These are phyloP conservation scores for Sphaerophoria taeniata DNA, from an alignment of 2,888 invertebrate genomes.

Conservation along the genomic window DNA sequence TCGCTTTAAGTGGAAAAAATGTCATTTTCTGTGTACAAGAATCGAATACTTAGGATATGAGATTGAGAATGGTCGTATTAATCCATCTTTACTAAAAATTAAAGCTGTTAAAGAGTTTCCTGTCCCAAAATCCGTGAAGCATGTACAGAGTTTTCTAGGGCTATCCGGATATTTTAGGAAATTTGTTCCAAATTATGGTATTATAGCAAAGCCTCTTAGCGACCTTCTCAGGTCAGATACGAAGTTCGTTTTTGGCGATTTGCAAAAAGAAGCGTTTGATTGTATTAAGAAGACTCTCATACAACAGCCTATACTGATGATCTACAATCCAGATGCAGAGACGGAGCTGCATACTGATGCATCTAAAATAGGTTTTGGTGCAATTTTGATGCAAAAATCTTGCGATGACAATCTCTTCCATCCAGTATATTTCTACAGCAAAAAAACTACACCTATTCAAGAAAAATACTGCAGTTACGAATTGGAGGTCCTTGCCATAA, in stretches of 20 bases:
- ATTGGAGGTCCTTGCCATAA: neutral
- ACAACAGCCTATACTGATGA: neutral
- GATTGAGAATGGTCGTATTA: constrained; percentile 1
- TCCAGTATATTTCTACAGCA: neutral
- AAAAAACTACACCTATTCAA: neutral
- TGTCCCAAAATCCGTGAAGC: constrained; percentile 25
- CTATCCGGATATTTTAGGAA: too few relatives aligned
- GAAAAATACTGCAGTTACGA: constrained; percentile 19
- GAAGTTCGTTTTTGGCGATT: neutral
- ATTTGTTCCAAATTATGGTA: neutral
- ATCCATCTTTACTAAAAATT: constrained; percentile 15
- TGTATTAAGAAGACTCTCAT: too few relatives aligned
- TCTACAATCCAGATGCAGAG: neutral
- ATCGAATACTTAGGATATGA: constrained; percentile 36
- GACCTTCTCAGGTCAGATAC: neutral
- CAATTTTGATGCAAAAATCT: constrained; percentile 3
- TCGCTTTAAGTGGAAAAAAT: constrained; percentile 24
- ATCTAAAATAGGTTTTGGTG: constrained; percentile 5
- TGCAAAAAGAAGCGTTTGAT: too few relatives aligned
- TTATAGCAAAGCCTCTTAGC: constrained; percentile 1
- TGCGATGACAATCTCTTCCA: neutral
- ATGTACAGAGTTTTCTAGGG: constrained; percentile 30
- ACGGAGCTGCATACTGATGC: constrained; percentile 1
- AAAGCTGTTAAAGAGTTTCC: constrained; percentile 20
- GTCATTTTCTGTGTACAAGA: constrained; percentile 3